phyloP scores from a whole-genome alignment of 2,888 invertebrate species.

The Frankliniella fusca region DNA sequence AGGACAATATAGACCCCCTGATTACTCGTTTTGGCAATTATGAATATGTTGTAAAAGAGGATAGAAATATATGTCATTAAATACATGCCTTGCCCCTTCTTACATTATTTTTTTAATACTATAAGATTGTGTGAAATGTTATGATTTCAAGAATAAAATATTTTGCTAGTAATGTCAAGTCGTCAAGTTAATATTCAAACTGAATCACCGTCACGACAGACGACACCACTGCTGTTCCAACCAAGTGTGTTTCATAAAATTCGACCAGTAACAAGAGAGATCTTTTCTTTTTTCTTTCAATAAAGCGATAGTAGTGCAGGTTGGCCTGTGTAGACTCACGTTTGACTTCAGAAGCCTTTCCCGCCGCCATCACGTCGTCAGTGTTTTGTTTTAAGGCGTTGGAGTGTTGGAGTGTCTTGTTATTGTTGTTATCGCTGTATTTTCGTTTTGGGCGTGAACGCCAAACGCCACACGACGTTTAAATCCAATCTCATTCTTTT shows the following conservation, averaged over 20 bases:
- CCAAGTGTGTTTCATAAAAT: not conserved
- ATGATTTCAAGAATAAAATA: not conserved
- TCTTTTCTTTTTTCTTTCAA: too few species aligned
- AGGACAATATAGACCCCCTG: not conserved
- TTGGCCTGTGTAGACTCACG: not conserved
- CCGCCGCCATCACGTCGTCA: not conserved
- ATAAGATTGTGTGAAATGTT: not conserved
- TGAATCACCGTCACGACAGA: not conserved
- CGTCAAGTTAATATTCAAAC: not conserved
- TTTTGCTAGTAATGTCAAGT: too few species aligned
- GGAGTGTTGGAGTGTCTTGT: not conserved
- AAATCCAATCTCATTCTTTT: not conserved
- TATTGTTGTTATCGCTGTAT: not conserved
- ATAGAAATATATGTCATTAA: not conserved
- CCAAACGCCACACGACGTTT: not conserved
- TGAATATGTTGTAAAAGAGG: not conserved
- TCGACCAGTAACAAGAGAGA: too few species aligned
- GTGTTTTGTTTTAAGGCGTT: conserved; percentile 3
- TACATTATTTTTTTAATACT: not conserved
- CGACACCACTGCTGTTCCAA: not conserved
- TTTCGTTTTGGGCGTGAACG: not conserved
- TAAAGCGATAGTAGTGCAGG: too few species aligned
- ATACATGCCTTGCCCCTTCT: not conserved
- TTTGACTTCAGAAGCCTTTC: too few species aligned
- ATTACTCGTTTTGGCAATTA: not conserved